A percentile compares a stretch with the other conserved stretches of the same genome.
These are phyloP conservation scores for Bos indicus DNA, from an alignment of 2,113 vertebrate species.

Conservation along the genomic window DNA sequence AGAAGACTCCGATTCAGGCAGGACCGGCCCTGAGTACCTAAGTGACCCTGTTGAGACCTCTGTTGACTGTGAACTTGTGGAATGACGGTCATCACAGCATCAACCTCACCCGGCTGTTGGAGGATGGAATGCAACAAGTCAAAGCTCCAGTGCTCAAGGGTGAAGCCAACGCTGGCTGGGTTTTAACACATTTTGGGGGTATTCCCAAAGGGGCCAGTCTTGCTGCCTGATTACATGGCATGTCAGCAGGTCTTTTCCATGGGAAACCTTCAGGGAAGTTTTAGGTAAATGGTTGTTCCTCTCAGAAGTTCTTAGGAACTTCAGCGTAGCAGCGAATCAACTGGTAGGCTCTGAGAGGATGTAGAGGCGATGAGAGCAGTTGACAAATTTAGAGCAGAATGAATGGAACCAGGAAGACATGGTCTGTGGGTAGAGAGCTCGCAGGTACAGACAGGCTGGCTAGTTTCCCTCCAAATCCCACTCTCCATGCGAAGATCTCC, in stretches of 20 bases:
- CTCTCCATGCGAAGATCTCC: not conserved
- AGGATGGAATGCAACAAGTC: not conserved
- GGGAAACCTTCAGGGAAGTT: not conserved
- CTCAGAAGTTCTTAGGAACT: not conserved
- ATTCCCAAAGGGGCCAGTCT: not conserved
- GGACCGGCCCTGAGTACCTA: not conserved
- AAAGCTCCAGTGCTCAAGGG: not conserved
- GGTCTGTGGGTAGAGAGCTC: not conserved
- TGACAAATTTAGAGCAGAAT: not conserved
- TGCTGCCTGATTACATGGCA: not conserved
- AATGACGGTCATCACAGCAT: not conserved
- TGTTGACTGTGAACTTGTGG: not conserved
- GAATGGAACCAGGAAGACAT: not conserved
- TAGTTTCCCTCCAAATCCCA: not conserved
- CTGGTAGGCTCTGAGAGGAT: not conserved
- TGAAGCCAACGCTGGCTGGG: not conserved
- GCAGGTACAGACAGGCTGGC: not conserved
- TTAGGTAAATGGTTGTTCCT: not conserved
- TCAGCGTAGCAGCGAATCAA: not conserved
- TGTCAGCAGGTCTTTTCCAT: not conserved
- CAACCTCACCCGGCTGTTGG: rapidly evolving
- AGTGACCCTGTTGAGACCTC: not conserved
- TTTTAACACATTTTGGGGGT: not conserved
- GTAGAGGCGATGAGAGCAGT: not conserved
- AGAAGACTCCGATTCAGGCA: not conserved